Evolutionary conservation across 2,888 invertebrate species (phyloP), one percentile per base, ranked within the genome.

Genomic region (Nebria brevicollis): DNA sequence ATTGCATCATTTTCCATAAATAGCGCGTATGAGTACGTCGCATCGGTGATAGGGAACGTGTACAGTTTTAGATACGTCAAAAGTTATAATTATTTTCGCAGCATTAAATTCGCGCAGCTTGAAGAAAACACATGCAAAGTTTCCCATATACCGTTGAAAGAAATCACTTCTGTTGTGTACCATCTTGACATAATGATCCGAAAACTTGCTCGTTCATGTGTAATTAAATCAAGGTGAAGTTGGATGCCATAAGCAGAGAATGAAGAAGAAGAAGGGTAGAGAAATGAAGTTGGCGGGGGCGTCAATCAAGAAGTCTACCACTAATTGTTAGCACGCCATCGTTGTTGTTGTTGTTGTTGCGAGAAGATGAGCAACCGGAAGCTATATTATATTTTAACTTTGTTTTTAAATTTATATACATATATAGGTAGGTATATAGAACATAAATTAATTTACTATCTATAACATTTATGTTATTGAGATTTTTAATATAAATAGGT

Each of bases 171-270:
- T 72, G 54, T 13, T 54, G 54, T 43, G 43, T 54, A 54, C 25
- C 70, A 70, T 79, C 70, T 75, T 75, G 80, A 80, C 80, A 80
- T 75, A 80, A 80, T 75, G 80, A 80, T 80, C 80, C 75, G 72
- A 80, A 68, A 80, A 80, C 80, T 80, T 80, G 80, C 72, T 80
- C 80, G 80, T 34, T 80, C 75, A 80, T 68, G 80, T 80, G 80
- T 80, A 80, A 80, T 80, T 80, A 80, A 80, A 80, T 75, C 80
- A 70, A 70, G 70, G 70, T 70, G 34, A 26, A 70, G 34, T 7
- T 70, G 26, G 54, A 13, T 70, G 70, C 70, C 70, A 70, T 70
- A 34, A 20, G 70, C 66, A 66, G 66, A 13, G 66, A 54, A 54
- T 54, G 54, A 54, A 54, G 54, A 13, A 54, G 54, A 11, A 8